Conservation (phyloP, 2,797 vertebrate species). For the Leptoclinus maculatus region DNA sequence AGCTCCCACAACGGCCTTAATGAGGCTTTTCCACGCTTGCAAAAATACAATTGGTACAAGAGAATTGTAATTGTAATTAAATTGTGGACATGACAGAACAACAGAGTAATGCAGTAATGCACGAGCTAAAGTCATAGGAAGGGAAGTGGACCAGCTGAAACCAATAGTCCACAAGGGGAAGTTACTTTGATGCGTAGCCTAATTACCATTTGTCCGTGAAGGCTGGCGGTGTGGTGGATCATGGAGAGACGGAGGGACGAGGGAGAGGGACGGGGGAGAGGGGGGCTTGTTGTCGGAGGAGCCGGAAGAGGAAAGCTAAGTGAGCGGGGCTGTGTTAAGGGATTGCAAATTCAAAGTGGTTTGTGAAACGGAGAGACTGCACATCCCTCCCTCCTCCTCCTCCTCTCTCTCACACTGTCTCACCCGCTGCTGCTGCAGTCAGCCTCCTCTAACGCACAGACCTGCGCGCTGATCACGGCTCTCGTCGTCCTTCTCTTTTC, state of each 20-base stretch:
- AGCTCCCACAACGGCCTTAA: background rate
- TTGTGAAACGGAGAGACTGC: slow-evolving; percentile 72
- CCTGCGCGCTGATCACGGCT: slow-evolving; percentile 22
- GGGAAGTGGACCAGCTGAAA: background rate
- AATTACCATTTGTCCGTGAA: no score
- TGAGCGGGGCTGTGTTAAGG: slow-evolving; percentile 65
- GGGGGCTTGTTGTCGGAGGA: background rate
- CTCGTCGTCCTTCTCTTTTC: slow-evolving; percentile 8
- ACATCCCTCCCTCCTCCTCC: slow-evolving; percentile 16
- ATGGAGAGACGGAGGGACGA: background rate
- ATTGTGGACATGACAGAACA: background rate
- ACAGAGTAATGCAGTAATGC: background rate
- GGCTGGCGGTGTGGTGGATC: background rate
- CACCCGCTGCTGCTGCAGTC: slow-evolving; percentile 76
- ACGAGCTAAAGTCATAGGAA: background rate
- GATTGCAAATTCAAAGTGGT: slow-evolving; percentile 77
- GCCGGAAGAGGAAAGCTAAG: slow-evolving; percentile 54
- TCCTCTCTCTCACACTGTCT: slow-evolving; percentile 9
- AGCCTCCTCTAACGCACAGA: slow-evolving; percentile 31
- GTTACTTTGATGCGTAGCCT: no score
- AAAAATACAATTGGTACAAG: background rate
- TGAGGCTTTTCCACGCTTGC: background rate
- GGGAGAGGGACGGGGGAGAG: background rate
- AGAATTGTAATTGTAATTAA: background rate
- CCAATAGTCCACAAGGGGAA: no score